These are phyloP conservation scores for Rhinophrynus dorsalis DNA, from an alignment of 2,797 vertebrate genomes.

Conservation along the genomic window DNA sequence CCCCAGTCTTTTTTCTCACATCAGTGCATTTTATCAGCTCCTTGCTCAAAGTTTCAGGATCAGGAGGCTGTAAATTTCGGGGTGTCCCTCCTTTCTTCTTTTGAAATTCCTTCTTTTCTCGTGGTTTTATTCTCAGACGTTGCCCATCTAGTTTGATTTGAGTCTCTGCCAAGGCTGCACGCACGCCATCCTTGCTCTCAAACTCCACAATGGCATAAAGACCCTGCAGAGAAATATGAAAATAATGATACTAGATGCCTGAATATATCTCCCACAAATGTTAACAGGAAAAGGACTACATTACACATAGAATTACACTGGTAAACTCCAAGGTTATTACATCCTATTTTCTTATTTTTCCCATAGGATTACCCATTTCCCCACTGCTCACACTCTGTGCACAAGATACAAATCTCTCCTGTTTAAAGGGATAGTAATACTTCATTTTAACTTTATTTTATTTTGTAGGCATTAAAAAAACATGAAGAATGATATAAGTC, in stretches of 20 bases:
- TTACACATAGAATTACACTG: too few species aligned
- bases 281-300: too few species aligned
- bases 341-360: too few species aligned
- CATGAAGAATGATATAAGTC: too few species aligned
- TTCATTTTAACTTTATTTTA: too few species aligned
- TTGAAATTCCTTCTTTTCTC: slow-evolving; percentile 84
- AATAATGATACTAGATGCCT: not conserved
- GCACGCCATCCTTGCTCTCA: slow-evolving; percentile 57
- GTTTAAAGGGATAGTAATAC: too few species aligned
- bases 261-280: too few species aligned
- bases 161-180: slow-evolving; percentile 65
- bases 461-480: too few species aligned
- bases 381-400: too few species aligned
- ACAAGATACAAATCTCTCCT: too few species aligned
- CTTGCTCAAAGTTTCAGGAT: slow-evolving; percentile 68
- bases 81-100: slow-evolving; percentile 61
- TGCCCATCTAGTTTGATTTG: slow-evolving; percentile 74
- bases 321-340: too few species aligned
- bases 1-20: slow-evolving; percentile 74
- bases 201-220: slow-evolving; percentile 90
- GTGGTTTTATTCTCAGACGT: slow-evolving; percentile 79
- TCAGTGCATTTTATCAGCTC: slow-evolving; percentile 69
- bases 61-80: slow-evolving; percentile 59
- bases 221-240: slow-evolving; percentile 64
- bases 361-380: too few species aligned